Conservation (phyloP, 2,888 invertebrate genomes). For the Ophion ventricosus region DNA sequence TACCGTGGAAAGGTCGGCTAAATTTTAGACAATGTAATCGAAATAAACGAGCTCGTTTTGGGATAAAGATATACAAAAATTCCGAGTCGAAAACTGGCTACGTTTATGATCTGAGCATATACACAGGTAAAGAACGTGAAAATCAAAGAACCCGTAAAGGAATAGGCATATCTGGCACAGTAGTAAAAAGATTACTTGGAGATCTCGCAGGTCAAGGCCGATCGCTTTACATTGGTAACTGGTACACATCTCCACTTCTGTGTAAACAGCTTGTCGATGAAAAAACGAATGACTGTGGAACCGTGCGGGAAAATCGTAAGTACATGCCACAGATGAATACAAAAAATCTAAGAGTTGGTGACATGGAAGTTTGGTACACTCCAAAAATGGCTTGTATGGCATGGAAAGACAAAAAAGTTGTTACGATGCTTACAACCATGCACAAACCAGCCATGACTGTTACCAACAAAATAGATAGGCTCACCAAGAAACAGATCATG, state of each 20-base stretch:
- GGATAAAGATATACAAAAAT: slow-evolving; percentile 36
- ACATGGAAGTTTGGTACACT: slow-evolving; percentile 18
- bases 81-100: slow-evolving; percentile 22
- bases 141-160: slow-evolving; percentile 23
- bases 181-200: background rate
- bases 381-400: slow-evolving; percentile 33
- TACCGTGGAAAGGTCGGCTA: slow-evolving; percentile 3
- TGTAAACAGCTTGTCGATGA: slow-evolving; percentile 35
- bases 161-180: slow-evolving; percentile 36
- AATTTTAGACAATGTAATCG: slow-evolving; percentile 8
- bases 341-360: slow-evolving; percentile 16
- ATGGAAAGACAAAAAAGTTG: slow-evolving; percentile 29
- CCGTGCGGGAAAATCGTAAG: slow-evolving; percentile 11
- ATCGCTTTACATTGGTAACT: slow-evolving; percentile 47
- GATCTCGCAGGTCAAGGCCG: slow-evolving; percentile 42
- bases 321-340: background rate
- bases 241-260: slow-evolving; percentile 42
- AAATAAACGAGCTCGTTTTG: slow-evolving; percentile 17
- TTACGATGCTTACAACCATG: slow-evolving; percentile 26
- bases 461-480: slow-evolving; percentile 24
- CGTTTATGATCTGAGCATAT: slow-evolving; percentile 25
- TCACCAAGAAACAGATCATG: slow-evolving; percentile 5
- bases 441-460: slow-evolving; percentile 23
- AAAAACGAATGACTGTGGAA: slow-evolving; percentile 22
- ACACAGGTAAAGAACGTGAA: slow-evolving; percentile 43